phyloP scores from a whole-genome alignment of 2,797 vertebrate genomes.

The Oceanodroma leucorhoa region DNA sequence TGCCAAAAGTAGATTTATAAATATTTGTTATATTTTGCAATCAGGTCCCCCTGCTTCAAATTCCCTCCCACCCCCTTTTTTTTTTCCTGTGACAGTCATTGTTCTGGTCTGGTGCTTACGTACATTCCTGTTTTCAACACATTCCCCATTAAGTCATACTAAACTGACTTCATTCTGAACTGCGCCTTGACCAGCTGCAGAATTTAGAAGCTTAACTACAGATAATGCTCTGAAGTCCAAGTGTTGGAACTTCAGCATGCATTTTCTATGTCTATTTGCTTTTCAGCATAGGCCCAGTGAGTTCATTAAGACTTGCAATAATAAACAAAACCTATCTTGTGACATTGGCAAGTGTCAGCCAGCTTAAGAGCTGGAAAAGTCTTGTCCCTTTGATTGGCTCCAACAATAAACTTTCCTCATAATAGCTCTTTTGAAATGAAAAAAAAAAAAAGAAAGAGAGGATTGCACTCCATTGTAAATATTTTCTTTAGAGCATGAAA shows the following conservation, averaged over 20 bases:
- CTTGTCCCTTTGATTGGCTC: neutral
- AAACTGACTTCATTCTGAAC: neutral
- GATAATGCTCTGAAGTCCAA: neutral
- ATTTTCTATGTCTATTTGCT: neutral
- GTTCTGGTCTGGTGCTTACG: neutral
- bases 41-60: neutral
- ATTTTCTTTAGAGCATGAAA: neutral
- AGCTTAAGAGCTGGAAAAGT: neutral
- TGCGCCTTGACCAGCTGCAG: neutral
- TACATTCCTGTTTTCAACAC: neutral
- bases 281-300: neutral
- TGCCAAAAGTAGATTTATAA: neutral
- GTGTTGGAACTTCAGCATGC: neutral
- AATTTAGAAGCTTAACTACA: neutral
- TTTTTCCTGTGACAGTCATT: neutral
- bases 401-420: neutral
- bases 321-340: neutral
- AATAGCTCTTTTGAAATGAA: neutral
- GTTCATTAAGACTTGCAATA: neutral
- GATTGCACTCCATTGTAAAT: neutral
- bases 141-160: neutral
- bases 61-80: rapidly evolving
- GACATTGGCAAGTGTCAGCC: neutral
- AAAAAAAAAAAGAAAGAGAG: neutral
- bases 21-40: neutral